A percentile compares a stretch with the other conserved stretches of the same genome.
Evolutionary conservation across 2,797 vertebrate species (phyloP).

Genomic region (Gallinago nigripennis): DNA sequence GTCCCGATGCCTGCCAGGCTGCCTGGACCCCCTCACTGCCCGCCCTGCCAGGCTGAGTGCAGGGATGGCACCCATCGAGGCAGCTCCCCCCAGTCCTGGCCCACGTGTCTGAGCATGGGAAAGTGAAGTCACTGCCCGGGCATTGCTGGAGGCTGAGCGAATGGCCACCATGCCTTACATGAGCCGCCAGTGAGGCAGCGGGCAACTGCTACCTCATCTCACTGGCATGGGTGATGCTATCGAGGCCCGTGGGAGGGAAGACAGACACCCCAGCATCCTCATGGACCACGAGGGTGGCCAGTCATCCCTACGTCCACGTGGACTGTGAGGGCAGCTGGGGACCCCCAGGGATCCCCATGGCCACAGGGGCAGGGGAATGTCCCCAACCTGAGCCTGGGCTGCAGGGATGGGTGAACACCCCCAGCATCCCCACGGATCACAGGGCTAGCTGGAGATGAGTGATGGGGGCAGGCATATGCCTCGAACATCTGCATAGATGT

Average conservation of each 20-base stretch:
- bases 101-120: conserved; percentile 43
- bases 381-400: background rate
- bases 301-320: background rate
- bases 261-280: background rate
- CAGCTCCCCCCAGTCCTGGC: rapidly evolving
- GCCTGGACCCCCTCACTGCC: background rate
- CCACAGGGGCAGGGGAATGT: background rate
- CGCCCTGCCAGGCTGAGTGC: background rate
- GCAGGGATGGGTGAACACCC: rapidly evolving
- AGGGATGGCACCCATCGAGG: background rate
- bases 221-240: conserved; percentile 12
- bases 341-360: background rate
- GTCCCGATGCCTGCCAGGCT: background rate
- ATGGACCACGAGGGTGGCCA: rapidly evolving
- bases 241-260: background rate
- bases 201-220: conserved; percentile 1
- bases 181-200: background rate
- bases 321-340: rapidly evolving
- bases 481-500: rapidly evolving
- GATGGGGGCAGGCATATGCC: background rate
- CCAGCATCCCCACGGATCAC: rapidly evolving
- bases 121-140: conserved; percentile 26
- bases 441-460: background rate
- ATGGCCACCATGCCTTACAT: background rate
- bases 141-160: conserved; percentile 36